Evolutionary conservation across 2,797 vertebrate genomes (phyloP), one percentile per base, ranked within the genome.

Genomic region (Hapalemur alaotrensis): DNA sequence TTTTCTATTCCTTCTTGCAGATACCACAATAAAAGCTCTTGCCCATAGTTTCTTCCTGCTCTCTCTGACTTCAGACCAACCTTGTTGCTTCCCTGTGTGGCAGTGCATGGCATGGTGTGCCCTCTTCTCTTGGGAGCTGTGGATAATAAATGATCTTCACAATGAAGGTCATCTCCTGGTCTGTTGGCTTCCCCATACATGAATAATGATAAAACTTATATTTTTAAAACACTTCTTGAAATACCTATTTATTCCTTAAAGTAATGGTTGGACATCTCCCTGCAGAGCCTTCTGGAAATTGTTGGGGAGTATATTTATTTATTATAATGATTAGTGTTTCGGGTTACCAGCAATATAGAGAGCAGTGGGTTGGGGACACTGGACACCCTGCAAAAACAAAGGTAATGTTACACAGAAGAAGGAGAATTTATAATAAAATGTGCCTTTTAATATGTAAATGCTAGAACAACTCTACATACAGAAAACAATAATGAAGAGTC

Each of bases 41-140:
- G n/a, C 2, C 28, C 20, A 59, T 0, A 1, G 38, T 52, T 50
- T 43, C 10, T 9, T 75, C 23, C 23, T 25, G 6, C 1, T 18
- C 9, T 7, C 20, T n/a, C 20, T 72, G 11, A 30, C 23, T 80
- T 20, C 25, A 38, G 25, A 30, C 3, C 6, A 28, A 2, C 3
- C 10, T 65, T 59, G 52, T 7, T 63, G 1, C 28, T 70, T 50
- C n/a, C 30, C 46, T 23, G 5, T 17, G 9, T 14, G 22, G 23
- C 0, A 1, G 2, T 15, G 1, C 35, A n/a, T 4, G 2, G 7
- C 15, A 9, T 17, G 10, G 3, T 23, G 28, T 20, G 20, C 1
- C 35, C 25, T 5, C 38, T 14, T 22, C 69, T 46, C 13, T 76
- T 57, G 46, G 65, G 50, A 70, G 23, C 41, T 54, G 1, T 48